Conservation (phyloP, 2,888 invertebrate species). For the Hypolimnas misippus region DNA sequence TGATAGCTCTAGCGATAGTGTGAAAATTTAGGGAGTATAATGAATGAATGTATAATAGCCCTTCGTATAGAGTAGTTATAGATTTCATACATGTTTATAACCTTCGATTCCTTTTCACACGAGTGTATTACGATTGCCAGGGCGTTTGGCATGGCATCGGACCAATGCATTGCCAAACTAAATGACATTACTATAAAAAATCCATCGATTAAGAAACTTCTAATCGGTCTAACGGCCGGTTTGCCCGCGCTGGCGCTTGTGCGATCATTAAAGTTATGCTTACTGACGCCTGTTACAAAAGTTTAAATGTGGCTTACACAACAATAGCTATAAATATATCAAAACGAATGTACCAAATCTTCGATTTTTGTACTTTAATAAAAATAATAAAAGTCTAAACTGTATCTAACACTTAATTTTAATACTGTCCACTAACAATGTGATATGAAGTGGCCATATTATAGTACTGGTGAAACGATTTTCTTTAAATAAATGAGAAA, state of each 20-base stretch:
- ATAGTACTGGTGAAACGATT: constrained; percentile 21
- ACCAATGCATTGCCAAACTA: constrained; percentile 7
- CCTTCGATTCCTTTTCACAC: constrained; percentile 46
- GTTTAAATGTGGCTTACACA: constrained; percentile 8
- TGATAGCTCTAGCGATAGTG: constrained; percentile 72
- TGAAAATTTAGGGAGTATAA: constrained; percentile 69
- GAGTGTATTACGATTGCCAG: neutral
- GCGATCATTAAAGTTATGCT: constrained; percentile 5
- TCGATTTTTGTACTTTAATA: constrained; percentile 20
- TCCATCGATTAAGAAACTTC: neutral
- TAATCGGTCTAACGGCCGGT: neutral
- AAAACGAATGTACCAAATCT: constrained; percentile 7
- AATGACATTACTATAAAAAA: neutral
- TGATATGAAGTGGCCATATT: constrained; percentile 77
- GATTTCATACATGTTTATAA: constrained; percentile 64
- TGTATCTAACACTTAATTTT: constrained; percentile 26
- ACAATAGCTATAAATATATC: neutral
- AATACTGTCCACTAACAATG: constrained; percentile 57
- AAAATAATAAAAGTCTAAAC: constrained; percentile 18
- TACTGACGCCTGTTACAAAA: constrained; percentile 10
- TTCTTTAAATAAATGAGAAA: constrained; percentile 24
- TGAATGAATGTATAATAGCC: constrained; percentile 75
- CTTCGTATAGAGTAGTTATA: constrained; percentile 63
- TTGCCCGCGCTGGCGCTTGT: neutral
- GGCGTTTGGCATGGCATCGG: constrained; percentile 12